These are phyloP conservation scores for Arvicanthis niloticus DNA, from an alignment of 2,113 vertebrate species.

Conservation along the genomic window DNA sequence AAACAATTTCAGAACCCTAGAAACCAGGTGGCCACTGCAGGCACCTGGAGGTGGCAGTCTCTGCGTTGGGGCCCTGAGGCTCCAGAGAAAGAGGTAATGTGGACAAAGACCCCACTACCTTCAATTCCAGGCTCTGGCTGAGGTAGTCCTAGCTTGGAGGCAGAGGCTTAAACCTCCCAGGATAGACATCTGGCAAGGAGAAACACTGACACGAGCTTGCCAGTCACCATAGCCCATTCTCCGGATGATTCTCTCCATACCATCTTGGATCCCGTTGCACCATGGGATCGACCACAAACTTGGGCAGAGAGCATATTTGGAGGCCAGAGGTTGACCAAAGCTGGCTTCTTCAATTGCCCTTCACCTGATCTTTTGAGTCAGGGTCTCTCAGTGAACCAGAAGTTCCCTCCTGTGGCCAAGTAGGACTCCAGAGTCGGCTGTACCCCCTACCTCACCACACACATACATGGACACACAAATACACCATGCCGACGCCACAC, in stretches of 20 bases:
- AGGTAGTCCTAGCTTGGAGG: neutral
- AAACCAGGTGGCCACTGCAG: neutral
- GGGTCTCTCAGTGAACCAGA: neutral
- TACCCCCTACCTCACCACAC: too few relatives aligned
- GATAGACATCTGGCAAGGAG: neutral
- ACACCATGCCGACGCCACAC: neutral
- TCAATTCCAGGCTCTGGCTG: neutral
- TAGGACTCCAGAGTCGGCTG: neutral
- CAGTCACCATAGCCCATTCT: neutral
- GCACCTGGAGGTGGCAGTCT: neutral
- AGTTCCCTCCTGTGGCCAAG: neutral
- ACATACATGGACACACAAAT: neutral
- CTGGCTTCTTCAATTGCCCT: neutral
- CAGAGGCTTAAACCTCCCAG: neutral
- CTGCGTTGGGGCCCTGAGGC: neutral
- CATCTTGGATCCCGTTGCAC: too few relatives aligned
- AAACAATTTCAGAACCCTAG: neutral
- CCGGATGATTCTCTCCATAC: too few relatives aligned
- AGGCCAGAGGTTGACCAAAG: neutral
- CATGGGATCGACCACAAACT: too few relatives aligned
- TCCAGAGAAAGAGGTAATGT: neutral
- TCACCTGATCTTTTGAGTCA: neutral
- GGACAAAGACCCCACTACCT: neutral
- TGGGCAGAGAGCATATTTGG: fast-evolving
- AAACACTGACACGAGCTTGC: neutral